A percentile compares a stretch with the other conserved stretches of the same genome.
Conservation (phyloP, 2,113 vertebrate species). For the Melanocharis versteri region DNA sequence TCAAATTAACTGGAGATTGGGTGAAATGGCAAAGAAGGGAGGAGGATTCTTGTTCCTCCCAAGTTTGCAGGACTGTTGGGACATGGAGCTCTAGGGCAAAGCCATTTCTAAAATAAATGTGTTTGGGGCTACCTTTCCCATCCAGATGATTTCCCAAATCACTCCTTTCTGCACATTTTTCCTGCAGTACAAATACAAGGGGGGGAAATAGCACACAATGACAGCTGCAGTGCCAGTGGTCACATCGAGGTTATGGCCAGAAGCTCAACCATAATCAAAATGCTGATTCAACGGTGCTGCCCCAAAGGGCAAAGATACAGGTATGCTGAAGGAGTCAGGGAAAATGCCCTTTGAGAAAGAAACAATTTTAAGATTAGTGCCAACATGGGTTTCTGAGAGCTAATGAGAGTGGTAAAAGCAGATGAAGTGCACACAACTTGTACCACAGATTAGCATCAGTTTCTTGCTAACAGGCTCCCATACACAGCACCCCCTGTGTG, state of each 20-base stretch:
- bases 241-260: background rate
- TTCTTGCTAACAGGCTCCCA: background rate
- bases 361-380: background rate
- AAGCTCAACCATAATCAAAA: background rate
- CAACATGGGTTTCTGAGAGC: background rate
- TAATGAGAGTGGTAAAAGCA: background rate
- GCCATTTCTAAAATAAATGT: background rate
- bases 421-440: background rate
- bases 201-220: background rate
- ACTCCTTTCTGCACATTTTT: background rate
- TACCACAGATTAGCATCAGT: background rate
- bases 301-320: background rate
- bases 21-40: background rate
- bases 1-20: constrained; percentile 38
- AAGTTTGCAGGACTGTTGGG: background rate
- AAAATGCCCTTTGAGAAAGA: background rate
- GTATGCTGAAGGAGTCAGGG: background rate
- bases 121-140: background rate
- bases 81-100: background rate
- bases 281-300: background rate
- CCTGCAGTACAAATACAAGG: background rate
- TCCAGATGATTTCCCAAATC: background rate
- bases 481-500: background rate
- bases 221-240: background rate
- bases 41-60: background rate